Evolutionary conservation across 2,797 vertebrate genomes (phyloP), one percentile per base, ranked within the genome.

Genomic region (Coracias cyanogaster): DNA sequence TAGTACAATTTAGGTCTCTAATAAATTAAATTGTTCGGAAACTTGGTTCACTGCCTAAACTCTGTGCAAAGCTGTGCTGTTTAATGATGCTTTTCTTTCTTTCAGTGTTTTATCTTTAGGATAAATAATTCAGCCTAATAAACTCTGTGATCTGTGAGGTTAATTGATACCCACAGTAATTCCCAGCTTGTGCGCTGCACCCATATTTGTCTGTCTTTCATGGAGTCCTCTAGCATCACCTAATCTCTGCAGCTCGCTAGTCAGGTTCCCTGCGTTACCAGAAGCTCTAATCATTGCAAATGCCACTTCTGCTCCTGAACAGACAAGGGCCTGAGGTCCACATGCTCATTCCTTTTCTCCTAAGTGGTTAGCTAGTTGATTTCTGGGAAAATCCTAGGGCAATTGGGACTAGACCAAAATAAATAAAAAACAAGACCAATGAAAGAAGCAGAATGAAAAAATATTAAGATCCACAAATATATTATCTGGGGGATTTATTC

Each of bases 121-220:
- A 97, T 97, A 97, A 97, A 97, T 95, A 96, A 96, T 96, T 96
- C 96, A 95, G 41, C 31, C 78, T 84, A 95, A 96, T 92, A 96
- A 96, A 73, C 61, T 86, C 41, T 93, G 52, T 96, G 82, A 97
- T 96, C 85, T 96, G 54, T 7, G 33, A 96, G 91, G 94, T 96
- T 98, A 97, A 96, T 94, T 97, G 93, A 95, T 72, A 96, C 49
- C 43, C 67, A 82, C 86, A 94, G 85, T 93, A 96, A 93, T 86
- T 95, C 96, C 70, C 88, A 95, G 66, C 54, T 93, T 84, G 89
- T 69, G 62, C 64, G 7, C 74, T 82, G 79, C 76, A 79, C 69
- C 80, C 55, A 65, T 73, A 67, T 86, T 97, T 90, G 46, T 57
- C 82, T 86, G 51, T 55, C 78, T 93, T 94, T 94, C 81, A 77